Base-by-base conservation (phyloP, 2,888 invertebrate genomes). In the Andrena haemorrhoa region DNA sequence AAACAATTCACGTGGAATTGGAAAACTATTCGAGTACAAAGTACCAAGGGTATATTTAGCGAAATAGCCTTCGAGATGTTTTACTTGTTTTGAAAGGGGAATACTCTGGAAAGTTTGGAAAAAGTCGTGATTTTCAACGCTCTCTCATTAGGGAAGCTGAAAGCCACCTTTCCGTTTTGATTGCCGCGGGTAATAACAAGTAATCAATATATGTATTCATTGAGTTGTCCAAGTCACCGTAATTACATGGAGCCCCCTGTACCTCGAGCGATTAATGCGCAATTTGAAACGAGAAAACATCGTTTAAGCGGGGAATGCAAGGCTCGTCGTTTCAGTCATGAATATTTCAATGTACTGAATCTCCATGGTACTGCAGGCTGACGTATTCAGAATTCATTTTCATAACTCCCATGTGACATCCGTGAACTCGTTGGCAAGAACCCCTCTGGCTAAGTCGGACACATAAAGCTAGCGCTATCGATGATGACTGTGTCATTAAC, bases 401-500 rank as follows among this genome's bases (percentile, higher is more conserved):
- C 74, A 49, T 33, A 58, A 58, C 12, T 47, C 23, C 61, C 20
- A 23, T 26, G 20, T 20, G 26, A 69, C 56, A 35, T 69, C 20
- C n/a, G 26, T 6, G 69, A 69, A 69, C 29, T 4, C 7, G 8
- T 1, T 12, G 20, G 56, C 56, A 23, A 56, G 56, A 56, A 26
- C 26, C 56, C 56, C 23, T 23, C 56, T 10, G 23, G 56, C 56
- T 56, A 56, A 23, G 56, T 56, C 56, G 56, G 56, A 56, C 56
- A 56, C 56, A 56, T 64, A 64, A 23, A 10, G 35, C 41, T 64
- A 23, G 47, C 64, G 41, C 41, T n/a, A 47, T 26, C n/a, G 64
- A 47, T 47, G 47, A 64, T 64, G 31, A 66, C 31, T 66, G 31
- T 66, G 68, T 68, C 53, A 53, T 68, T 53, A 33, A 65, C 49